Percentiles rank a stretch among this genome's conserved stretches.
phyloP scores from a whole-genome alignment of 1,140 invertebrate species.

The Scylla paramamosain region DNA sequence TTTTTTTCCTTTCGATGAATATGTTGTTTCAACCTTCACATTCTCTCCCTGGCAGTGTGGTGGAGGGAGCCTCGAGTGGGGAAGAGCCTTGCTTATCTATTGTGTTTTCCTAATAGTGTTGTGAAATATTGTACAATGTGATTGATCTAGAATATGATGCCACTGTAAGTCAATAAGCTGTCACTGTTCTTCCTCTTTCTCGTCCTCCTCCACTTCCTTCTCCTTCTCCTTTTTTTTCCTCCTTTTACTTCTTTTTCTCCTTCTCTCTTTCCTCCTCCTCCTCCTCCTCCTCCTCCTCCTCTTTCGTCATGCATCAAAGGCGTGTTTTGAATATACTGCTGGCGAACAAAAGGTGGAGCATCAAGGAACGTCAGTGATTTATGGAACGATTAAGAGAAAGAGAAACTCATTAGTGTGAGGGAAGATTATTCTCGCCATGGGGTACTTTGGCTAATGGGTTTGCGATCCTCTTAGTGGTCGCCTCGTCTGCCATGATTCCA shows the following conservation, averaged over 20 bases:
- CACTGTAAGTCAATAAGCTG: no score
- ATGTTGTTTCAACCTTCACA: no score
- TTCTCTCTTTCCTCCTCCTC: not conserved
- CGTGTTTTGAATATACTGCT: not conserved
- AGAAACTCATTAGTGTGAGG: not conserved
- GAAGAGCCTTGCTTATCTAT: no score
- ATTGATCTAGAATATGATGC: no score
- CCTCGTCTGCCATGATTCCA: not conserved
- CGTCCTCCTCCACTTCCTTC: not conserved
- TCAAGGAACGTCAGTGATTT: not conserved
- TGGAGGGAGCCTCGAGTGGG: no score
- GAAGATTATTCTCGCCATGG: not conserved
- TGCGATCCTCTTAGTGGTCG: not conserved
- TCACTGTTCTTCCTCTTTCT: not conserved
- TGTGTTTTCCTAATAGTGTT: no score
- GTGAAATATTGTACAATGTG: no score
- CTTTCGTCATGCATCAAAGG: not conserved
- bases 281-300: not conserved
- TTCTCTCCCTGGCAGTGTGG: no score
- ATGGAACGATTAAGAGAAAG: not conserved
- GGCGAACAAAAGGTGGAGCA: not conserved
- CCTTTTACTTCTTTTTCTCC: not conserved
- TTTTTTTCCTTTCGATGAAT: no score
- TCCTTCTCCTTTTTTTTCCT: not conserved
- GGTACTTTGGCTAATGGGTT: constrained; percentile 1